Base-by-base conservation (phyloP, 1,140 invertebrate species). In the Ectropis grisescens region DNA sequence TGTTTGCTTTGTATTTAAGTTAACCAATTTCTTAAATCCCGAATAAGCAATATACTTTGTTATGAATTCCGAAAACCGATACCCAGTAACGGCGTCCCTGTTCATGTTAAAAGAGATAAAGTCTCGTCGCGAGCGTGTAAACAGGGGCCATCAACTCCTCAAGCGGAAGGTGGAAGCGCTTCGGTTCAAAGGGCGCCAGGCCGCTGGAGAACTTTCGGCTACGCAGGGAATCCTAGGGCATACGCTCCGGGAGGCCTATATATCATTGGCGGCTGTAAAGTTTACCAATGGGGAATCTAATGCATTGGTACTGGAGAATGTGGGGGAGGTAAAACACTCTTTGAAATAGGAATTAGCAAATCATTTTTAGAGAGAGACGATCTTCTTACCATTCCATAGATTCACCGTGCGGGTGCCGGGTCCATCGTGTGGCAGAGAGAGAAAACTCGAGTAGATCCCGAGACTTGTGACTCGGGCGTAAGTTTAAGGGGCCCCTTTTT, bases 91-190 rank as follows among this genome's bases (percentile, higher is more conserved):
- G 2, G 72, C 76, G 0, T 81, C 76, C 0, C 42, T 76, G 8
- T 81, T 68, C 30, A 81, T 78, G 72, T 33, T 78, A 13, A 49
- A 66, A 28, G 76, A 81, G 40, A 93, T 93, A 87, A 93, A 93
- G 64, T 82, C 90, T 35, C 89, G 97, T 42, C 86, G 99, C 51
- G 94, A 96, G 64, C 97, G 96, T 31, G 98, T 98, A 23, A 94
- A 98, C 68, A 98, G 97, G 62, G 98, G 98, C 16, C 97, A 99
- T 85, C 96, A 95, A 65, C 87, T 99, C 29, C 80, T 99, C 12
- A 99, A 99, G 79, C 98, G 99, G 80, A 99, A 99, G 82, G 95
- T 98, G 24, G 98, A 99, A 88, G 98, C 98, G 23, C 85, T 99
- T 34, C 97, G 98, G 68, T 90, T 99, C 84, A 87, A 95, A 59